Percentiles rank a stretch among this genome's conserved stretches.
These are phyloP conservation scores for Tretioscincus oriximinensis DNA, from an alignment of 2,113 vertebrate species.

Conservation along the genomic window DNA sequence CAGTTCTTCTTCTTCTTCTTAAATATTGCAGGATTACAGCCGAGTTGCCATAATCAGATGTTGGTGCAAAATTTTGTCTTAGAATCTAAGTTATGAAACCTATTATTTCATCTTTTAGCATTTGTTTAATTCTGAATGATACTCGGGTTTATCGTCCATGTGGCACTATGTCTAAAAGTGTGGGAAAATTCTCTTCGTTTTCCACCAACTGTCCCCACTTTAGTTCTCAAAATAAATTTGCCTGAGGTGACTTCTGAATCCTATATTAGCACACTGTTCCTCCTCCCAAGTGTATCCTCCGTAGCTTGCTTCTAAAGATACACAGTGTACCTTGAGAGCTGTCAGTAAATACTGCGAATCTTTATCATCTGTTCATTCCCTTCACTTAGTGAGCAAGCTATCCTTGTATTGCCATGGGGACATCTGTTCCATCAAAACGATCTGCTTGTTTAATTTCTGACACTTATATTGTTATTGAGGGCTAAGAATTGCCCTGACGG, in stretches of 20 bases:
- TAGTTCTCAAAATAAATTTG: conserved; percentile 30
- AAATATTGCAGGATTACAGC: no score
- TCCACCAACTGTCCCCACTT: conserved; percentile 37
- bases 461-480: conserved; percentile 42
- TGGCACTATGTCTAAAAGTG: conserved; percentile 41
- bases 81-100: background rate
- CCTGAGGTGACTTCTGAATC: conserved; percentile 47
- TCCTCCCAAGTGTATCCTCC: conserved; percentile 42
- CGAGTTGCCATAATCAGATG: no score
- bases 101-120: background rate
- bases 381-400: conserved; percentile 30
- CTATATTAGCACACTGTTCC: conserved; percentile 30
- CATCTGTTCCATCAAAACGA: conserved; percentile 51
- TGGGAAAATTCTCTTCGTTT: background rate
- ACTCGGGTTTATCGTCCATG: conserved; percentile 24
- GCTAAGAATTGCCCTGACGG: conserved; percentile 48
- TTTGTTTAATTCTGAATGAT: conserved; percentile 36
- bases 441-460: conserved; percentile 58
- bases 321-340: conserved; percentile 45
- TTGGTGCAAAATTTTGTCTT: no score
- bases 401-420: conserved; percentile 58
- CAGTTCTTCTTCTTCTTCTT: no score
- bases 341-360: conserved; percentile 42
- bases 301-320: conserved; percentile 42
- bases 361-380: conserved; percentile 55